Evolutionary conservation across 64 coral and sea anemone species (phyloP), one percentile per base, ranked within the genome.

Genomic region (Hydrozoanthus tunicans): DNA sequence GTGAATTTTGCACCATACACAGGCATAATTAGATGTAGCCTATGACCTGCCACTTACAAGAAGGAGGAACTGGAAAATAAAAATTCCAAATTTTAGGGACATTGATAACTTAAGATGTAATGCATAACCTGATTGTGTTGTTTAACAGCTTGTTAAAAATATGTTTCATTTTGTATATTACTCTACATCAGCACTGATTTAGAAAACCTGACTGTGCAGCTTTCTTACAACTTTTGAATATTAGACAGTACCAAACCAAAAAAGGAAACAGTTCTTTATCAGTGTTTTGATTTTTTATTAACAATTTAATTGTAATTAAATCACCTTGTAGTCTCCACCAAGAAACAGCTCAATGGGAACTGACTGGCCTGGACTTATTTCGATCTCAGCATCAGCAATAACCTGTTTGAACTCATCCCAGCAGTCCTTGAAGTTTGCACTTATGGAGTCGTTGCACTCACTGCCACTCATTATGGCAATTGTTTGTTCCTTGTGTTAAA

Each of bases 1-100:
- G 64, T 85, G 81, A 69, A 84, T 67, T 84, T 84, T 84, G 52
- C 81, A 84, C 63, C 81, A 84, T 12, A 82, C 24, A 82, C 80
- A 82, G 26, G 80, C 80, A 82, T 82, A 62, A 53, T 82, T 82
- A 13, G 63, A 84, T 15, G 81, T 70, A 53, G 63, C 81, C 51
- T 53, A 27, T 51, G 81, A 84, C 20, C 81, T 84, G 26, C 81
- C 81, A 84, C 63, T 69, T 56, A 84, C 63, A 56, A 84, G 52
- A 11, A 84, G 8, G 10, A 84, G 62, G 64, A 84, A 84, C 81
- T 84, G 64, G 27, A 70, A 79, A 79, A 56, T 56, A 53, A 79
- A 56, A 79, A n/a, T 79, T 20, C 7, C 15, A 79, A 56, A 12
- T 26, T 53, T 79, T 56, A 79, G 51, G 52, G 17, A 7, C 52